These are phyloP conservation scores for Sphaerodactylus townsendi DNA, from an alignment of 2,113 vertebrate species.

Conservation along the genomic window DNA sequence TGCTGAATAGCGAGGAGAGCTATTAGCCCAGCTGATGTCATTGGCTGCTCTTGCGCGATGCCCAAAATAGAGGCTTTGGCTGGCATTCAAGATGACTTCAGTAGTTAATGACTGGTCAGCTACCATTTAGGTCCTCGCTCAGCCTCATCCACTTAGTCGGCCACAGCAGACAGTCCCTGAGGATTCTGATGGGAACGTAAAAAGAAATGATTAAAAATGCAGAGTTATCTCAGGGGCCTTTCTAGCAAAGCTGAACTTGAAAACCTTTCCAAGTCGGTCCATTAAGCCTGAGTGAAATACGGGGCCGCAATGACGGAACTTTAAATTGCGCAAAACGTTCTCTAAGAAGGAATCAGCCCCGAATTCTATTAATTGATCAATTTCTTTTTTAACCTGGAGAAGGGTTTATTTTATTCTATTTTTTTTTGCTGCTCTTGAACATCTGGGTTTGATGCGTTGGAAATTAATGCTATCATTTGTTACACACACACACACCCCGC, in stretches of 20 bases:
- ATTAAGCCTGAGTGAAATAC: slow-evolving; percentile 11
- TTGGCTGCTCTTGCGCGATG: slow-evolving; percentile 56
- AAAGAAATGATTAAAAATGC: background rate
- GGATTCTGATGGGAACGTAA: slow-evolving; percentile 17
- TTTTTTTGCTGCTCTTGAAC: slow-evolving; percentile 22
- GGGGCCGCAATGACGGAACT: slow-evolving; percentile 1
- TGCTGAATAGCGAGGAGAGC: slow-evolving; percentile 46
- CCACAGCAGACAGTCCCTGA: slow-evolving; percentile 21
- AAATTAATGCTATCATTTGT: slow-evolving; percentile 36
- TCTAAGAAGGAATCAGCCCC: slow-evolving; percentile 42
- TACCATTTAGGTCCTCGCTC: slow-evolving; percentile 45
- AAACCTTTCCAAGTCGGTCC: background rate
- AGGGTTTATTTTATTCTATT: too few species aligned
- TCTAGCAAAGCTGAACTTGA: slow-evolving; percentile 6
- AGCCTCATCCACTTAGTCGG: slow-evolving; percentile 30
- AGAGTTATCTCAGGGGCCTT: slow-evolving; percentile 11
- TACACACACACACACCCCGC: background rate
- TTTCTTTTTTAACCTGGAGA: slow-evolving; percentile 30
- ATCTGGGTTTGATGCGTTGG: slow-evolving; percentile 20
- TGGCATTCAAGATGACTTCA: slow-evolving; percentile 66
- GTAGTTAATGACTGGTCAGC: slow-evolving; percentile 16
- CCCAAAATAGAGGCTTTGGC: slow-evolving; percentile 49
- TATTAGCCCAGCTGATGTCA: slow-evolving; percentile 66
- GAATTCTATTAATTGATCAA: slow-evolving; percentile 24
- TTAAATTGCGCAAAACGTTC: background rate